Evolutionary conservation across 1,140 invertebrate genomes (phyloP), one percentile per base, ranked within the genome.

Genomic region (Phthorimaea operculella): DNA sequence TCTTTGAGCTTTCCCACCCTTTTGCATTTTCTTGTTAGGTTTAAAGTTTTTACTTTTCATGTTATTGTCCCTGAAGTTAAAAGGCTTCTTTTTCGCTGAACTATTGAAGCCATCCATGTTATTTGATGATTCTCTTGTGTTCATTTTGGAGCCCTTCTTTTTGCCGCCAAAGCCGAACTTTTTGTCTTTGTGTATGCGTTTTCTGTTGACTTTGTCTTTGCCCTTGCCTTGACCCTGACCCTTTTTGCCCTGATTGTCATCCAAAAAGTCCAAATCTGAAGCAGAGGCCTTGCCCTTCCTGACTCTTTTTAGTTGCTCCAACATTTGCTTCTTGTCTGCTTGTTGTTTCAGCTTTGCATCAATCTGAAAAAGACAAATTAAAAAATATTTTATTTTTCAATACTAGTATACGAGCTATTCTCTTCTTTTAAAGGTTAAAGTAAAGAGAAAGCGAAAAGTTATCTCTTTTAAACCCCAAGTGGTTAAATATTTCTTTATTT

Each of bases 91-190:
- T 60, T 87, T 88, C 0, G 66, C 59, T 0, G 88, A 85, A 59
- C 83, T 87, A 55, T 73, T 86, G 18, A 88, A 90, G 2, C 89
- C 89, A 9, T 89, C 89, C 56, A 92, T 88, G 69, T 91, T 88
- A 15, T 87, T 88, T 0, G 91, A 86, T 49, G 94, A 96, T 0
- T 93, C 90, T 65, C 89, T 92, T 0, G 94, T 96, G 70, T 99
- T 99, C 39, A 89, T 84, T 82, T 99, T 99, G 0, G 87, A 87
- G 1, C 95, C 92, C 62, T 92, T 92, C 86, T 99, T 99, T 70
- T 97, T 96, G 2, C 97, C 97, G 39, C 98, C 98, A 87, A 94
- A 98, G 1, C 97, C 98, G 87, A 92, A 99, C 72, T 96, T 97
- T 49, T 90, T 87, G 82, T 98, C 91, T 76, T 96, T 96, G 62